Conservation (phyloP, 2,888 invertebrate species). For the Serrognathus titanus region DNA sequence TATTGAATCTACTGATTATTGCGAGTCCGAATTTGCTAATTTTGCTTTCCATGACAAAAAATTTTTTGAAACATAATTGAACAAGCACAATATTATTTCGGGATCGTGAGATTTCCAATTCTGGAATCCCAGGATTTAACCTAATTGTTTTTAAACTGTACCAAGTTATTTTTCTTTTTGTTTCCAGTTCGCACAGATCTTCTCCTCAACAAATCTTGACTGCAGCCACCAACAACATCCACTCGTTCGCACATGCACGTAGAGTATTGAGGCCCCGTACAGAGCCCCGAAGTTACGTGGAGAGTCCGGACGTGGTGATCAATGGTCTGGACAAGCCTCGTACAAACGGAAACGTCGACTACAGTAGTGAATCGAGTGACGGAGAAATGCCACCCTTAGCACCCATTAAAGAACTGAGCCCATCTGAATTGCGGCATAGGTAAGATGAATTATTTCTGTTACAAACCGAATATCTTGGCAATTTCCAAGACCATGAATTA, state of each 20-base stretch:
- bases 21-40: too few relatives aligned
- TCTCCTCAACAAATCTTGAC: slow-evolving; percentile 9
- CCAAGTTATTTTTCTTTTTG: background rate
- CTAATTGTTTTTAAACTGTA: background rate
- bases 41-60: too few relatives aligned
- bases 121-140: too few relatives aligned
- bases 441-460: slow-evolving; percentile 23
- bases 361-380: slow-evolving; percentile 67
- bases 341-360: slow-evolving; percentile 50
- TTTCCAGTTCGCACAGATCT: slow-evolving; percentile 16
- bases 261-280: slow-evolving; percentile 79
- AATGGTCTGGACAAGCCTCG: slow-evolving; percentile 49
- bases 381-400: slow-evolving; percentile 67
- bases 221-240: slow-evolving; percentile 9
- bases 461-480: background rate
- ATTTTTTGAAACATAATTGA: too few relatives aligned
- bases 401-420: slow-evolving; percentile 62
- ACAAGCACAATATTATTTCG: too few relatives aligned
- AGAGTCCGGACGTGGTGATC: slow-evolving; percentile 64
- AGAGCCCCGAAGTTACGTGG: slow-evolving; percentile 81
- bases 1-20: too few relatives aligned
- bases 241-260: slow-evolving; percentile 41
- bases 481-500: too few relatives aligned
- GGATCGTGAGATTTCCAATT: too few relatives aligned
- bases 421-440: slow-evolving; percentile 45